Conservation (phyloP, 1,140 invertebrate species). For the Caerostris extrusa region DNA sequence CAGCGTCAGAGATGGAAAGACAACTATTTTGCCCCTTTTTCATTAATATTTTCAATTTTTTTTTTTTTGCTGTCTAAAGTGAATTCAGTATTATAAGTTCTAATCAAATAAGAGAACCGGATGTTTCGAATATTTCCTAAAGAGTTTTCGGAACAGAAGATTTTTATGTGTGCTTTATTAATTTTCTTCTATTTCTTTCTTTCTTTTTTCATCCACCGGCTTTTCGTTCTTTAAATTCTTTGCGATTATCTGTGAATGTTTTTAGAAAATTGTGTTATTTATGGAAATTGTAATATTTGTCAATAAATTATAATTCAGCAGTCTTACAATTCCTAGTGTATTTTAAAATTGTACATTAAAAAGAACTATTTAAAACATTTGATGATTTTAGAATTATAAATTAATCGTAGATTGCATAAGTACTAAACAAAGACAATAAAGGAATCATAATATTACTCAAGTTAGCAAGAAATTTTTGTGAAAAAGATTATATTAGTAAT, state of each 20-base stretch:
- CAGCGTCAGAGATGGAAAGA: not conserved
- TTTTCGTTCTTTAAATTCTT: not conserved
- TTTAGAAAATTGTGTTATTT: not conserved
- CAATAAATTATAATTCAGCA: too few species aligned
- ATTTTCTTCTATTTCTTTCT: not conserved
- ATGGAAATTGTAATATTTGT: not conserved
- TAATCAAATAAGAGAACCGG: conserved; percentile 20
- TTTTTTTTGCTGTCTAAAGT: not conserved
- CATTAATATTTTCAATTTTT: not conserved
- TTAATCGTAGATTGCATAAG: too few species aligned
- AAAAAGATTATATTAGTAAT: too few species aligned
- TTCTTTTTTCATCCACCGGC: not conserved
- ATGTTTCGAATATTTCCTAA: conserved; percentile 22
- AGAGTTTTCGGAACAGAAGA: not conserved
- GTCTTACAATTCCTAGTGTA: too few species aligned
- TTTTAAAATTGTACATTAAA: too few species aligned
- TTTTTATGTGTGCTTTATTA: not conserved
- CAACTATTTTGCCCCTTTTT: not conserved
- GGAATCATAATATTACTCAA: too few species aligned
- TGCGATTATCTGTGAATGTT: not conserved
- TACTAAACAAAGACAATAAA: too few species aligned
- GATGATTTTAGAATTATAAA: too few species aligned
- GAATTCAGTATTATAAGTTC: not conserved
- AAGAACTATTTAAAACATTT: too few species aligned
- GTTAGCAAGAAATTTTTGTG: too few species aligned